Conservation (phyloP, 1,140 invertebrate genomes). For the Seison nebaliae region DNA sequence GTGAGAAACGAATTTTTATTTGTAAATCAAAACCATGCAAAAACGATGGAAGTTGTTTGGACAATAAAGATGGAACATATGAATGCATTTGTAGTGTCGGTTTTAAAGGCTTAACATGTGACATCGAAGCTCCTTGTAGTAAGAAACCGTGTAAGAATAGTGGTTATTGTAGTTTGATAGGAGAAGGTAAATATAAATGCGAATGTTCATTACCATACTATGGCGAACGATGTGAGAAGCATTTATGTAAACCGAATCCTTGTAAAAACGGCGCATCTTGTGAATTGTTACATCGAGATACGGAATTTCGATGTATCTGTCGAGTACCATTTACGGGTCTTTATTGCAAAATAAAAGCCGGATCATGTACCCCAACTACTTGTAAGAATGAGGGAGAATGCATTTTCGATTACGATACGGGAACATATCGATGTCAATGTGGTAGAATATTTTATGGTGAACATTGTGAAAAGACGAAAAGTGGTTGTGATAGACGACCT, state of each 20-base stretch:
- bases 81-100: constrained; percentile 12
- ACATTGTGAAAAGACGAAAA: constrained; percentile 12
- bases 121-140: constrained; percentile 41
- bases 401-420: not conserved
- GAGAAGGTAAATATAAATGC: constrained; percentile 3
- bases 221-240: constrained; percentile 8
- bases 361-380: too few relatives aligned
- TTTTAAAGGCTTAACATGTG: constrained; percentile 13
- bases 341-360: too few relatives aligned
- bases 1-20: constrained; percentile 1
- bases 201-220: constrained; percentile 3
- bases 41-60: constrained; percentile 14
- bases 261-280: constrained; percentile 13
- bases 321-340: constrained; percentile 17
- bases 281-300: too few relatives aligned
- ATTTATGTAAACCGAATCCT: constrained; percentile 8
- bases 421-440: constrained; percentile 12
- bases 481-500: constrained; percentile 13
- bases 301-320: constrained; percentile 19
- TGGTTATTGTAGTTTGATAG: constrained; percentile 7
- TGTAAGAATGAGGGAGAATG: constrained; percentile 11
- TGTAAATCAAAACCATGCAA: not conserved
- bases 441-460: constrained; percentile 1
- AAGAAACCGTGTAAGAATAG: constrained; percentile 53
- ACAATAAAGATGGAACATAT: constrained; percentile 26